Conservation (phyloP, 2,113 vertebrate genomes). For the Connochaetes taurinus region DNA sequence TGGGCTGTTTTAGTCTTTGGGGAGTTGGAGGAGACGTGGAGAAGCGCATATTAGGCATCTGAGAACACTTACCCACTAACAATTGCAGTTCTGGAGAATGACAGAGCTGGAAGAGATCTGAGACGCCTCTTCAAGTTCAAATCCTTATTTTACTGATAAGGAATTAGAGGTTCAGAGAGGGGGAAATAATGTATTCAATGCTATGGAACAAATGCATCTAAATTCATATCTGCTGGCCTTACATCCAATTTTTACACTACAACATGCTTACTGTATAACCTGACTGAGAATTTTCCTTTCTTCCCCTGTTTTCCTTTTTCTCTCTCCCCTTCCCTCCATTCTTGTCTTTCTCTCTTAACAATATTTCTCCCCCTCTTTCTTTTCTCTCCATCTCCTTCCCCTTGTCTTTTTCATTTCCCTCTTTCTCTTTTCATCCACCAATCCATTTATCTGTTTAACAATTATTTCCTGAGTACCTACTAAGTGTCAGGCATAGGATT, state of each 20-base stretch:
- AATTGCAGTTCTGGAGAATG: neutral
- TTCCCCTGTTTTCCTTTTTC: neutral
- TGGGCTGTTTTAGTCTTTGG: neutral
- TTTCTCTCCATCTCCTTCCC: neutral
- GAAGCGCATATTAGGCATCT: neutral
- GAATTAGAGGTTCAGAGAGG: neutral
- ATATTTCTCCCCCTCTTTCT: neutral
- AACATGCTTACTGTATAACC: neutral
- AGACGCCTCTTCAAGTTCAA: neutral
- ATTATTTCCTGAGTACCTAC: neutral
- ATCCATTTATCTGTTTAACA: neutral
- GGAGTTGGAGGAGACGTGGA: neutral
- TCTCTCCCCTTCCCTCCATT: neutral
- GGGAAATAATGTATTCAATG: neutral
- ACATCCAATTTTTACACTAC: neutral
- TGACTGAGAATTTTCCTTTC: neutral
- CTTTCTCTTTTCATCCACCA: neutral
- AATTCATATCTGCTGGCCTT: neutral
- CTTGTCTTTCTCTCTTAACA: neutral
- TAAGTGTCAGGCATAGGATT: neutral
- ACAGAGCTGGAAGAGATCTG: neutral
- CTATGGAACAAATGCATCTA: neutral
- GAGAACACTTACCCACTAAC: neutral
- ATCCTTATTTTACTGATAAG: slow-evolving; percentile 12
- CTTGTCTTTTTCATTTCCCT: neutral